A percentile compares a stretch with the other conserved stretches of the same genome.
Conservation (phyloP, 2,113 vertebrate species). For the Menidia beryllina region DNA sequence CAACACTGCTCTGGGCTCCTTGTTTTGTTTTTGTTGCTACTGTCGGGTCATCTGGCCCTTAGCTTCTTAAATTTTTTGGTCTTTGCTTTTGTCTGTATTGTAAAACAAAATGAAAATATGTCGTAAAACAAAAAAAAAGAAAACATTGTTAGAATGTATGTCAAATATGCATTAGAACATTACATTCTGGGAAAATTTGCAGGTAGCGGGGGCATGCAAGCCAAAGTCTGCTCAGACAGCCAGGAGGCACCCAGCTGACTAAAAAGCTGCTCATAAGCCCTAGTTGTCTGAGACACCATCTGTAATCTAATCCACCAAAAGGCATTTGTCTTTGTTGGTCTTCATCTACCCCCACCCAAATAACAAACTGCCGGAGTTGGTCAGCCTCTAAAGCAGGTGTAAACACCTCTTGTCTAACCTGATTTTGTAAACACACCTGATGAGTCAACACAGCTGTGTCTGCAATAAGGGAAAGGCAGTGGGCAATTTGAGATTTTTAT, state of each 20-base stretch:
- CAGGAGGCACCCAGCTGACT: conserved; percentile 59
- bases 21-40: too few species aligned
- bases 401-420: conserved; percentile 42
- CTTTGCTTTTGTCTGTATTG: too few species aligned
- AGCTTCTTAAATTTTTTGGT: too few species aligned
- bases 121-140: too few species aligned
- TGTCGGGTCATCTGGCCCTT: too few species aligned
- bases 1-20: too few species aligned
- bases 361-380: conserved; percentile 77
- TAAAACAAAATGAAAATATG: too few species aligned
- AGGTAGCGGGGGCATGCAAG: conserved; percentile 17
- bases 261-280: conserved; percentile 87
- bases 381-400: conserved; percentile 87
- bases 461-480: background rate
- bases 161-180: too few species aligned
- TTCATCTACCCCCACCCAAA: conserved; percentile 37
- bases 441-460: conserved; percentile 15
- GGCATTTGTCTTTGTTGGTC: conserved; percentile 86
- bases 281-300: conserved; percentile 84
- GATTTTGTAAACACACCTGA: conserved; percentile 28
- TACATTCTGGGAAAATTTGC: too few species aligned
- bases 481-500: background rate
- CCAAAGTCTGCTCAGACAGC: conserved; percentile 41
- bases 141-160: too few species aligned
- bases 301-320: conserved; percentile 88